Evolutionary conservation across 2,888 invertebrate species (phyloP).

Genomic region (Andrena marginata): DNA sequence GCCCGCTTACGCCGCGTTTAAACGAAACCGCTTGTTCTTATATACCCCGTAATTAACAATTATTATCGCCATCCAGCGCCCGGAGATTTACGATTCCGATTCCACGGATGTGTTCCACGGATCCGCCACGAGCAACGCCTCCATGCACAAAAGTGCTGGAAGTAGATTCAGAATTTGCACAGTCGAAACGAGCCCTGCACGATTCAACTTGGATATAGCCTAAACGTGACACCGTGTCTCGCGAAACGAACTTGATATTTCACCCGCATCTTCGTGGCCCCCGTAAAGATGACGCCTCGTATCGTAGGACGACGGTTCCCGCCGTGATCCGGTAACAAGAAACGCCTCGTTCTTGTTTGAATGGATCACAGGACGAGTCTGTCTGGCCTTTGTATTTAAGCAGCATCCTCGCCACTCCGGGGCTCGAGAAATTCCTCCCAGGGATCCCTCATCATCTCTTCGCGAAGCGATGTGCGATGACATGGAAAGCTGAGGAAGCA

Average conservation of each 20-base stretch:
- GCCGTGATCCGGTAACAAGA: constrained; percentile 59
- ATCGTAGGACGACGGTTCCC: constrained; percentile 35
- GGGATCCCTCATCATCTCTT: constrained; percentile 14
- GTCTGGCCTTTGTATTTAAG: constrained; percentile 31
- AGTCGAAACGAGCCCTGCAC: neutral
- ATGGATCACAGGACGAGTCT: constrained; percentile 17
- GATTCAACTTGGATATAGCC: constrained; percentile 4
- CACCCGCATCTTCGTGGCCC: constrained; percentile 75
- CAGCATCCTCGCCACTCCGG: constrained; percentile 21
- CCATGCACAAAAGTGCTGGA: neutral
- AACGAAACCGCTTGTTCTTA: constrained; percentile 53
- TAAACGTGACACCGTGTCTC: constrained; percentile 36
- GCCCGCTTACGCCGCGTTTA: constrained; percentile 29
- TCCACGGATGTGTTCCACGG: neutral
- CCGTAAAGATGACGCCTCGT: constrained; percentile 45
- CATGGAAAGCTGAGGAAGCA: constrained; percentile 8
- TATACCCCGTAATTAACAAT: constrained; percentile 53
- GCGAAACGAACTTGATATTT: constrained; percentile 76
- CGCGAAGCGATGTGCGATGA: neutral
- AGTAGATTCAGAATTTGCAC: constrained; percentile 31
- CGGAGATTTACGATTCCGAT: constrained; percentile 38
- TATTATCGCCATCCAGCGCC: constrained; percentile 32
- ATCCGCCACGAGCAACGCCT: neutral
- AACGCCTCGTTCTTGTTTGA: constrained; percentile 49
- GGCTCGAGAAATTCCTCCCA: constrained; percentile 29